These are phyloP conservation scores for Eledone cirrhosa DNA, from an alignment of 2,888 invertebrate species.

Conservation along the genomic window DNA sequence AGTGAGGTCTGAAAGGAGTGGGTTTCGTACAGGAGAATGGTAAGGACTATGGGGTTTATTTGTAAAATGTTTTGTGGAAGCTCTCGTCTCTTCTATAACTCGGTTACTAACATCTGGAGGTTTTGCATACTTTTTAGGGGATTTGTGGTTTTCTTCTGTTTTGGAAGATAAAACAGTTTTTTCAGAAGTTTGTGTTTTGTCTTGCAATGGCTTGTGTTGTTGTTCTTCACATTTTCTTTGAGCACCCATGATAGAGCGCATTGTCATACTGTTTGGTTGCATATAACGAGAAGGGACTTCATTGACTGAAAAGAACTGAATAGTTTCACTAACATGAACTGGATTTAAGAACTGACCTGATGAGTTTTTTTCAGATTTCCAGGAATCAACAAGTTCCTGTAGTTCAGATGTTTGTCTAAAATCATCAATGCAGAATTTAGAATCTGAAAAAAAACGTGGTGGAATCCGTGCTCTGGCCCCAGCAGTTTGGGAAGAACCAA, in stretches of 20 bases:
- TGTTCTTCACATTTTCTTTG: background rate
- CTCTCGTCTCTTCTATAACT: background rate
- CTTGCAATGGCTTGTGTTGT: background rate
- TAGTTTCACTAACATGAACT: background rate
- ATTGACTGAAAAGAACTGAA: constrained; percentile 24
- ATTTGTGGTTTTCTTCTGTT: background rate
- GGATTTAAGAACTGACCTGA: constrained; percentile 30
- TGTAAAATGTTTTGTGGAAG: background rate
- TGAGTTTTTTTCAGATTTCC: constrained; percentile 30
- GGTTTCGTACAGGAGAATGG: constrained; percentile 1
- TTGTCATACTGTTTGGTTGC: background rate
- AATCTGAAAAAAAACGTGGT: constrained; percentile 80
- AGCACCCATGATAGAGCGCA: background rate
- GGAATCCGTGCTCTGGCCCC: constrained; percentile 75
- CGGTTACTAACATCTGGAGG: background rate
- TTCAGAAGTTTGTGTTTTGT: background rate
- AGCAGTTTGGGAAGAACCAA: constrained; percentile 57
- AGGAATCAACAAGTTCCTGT: constrained; percentile 38
- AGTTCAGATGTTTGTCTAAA: constrained; percentile 68
- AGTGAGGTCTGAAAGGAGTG: constrained; percentile 1
- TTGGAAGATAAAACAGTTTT: background rate
- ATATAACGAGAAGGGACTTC: constrained; percentile 16
- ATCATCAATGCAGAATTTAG: constrained; percentile 78
- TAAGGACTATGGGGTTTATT: background rate
- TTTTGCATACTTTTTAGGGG: background rate